These are phyloP conservation scores for Scaptomyza montana DNA, from an alignment of 1,140 invertebrate species.

Conservation along the genomic window DNA sequence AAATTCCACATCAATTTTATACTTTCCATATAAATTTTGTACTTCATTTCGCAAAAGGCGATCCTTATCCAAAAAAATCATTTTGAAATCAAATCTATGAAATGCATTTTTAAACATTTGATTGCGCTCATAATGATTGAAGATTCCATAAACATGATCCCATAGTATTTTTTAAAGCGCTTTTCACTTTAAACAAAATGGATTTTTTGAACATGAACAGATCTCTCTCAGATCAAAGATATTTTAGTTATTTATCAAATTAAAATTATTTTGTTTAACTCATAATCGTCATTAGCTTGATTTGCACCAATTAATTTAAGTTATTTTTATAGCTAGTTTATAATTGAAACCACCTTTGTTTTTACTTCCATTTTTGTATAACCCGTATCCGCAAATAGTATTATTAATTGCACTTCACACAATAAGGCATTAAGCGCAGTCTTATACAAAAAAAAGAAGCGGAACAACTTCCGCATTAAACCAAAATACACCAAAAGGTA, in stretches of 20 bases:
- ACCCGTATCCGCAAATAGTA: background rate
- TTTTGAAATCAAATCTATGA: too few relatives aligned
- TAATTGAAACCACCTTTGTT: background rate
- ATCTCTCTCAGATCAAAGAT: too few relatives aligned
- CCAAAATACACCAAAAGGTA: background rate
- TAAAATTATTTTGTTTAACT: background rate
- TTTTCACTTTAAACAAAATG: too few relatives aligned
- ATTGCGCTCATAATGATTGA: too few relatives aligned
- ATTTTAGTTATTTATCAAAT: background rate
- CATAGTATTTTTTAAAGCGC: too few relatives aligned
- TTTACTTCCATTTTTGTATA: background rate
- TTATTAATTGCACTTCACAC: background rate
- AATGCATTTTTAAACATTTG: too few relatives aligned
- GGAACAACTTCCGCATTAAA: background rate
- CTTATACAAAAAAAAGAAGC: background rate
- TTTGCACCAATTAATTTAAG: conserved; percentile 16
- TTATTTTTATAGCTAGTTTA: background rate
- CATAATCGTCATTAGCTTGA: conserved; percentile 7
- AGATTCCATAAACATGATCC: too few relatives aligned
- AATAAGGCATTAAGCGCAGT: background rate
- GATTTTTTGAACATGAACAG: too few relatives aligned
- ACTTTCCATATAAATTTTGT: too few relatives aligned
- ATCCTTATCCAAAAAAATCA: too few relatives aligned
- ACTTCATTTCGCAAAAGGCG: too few relatives aligned
- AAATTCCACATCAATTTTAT: too few relatives aligned